Conservation (phyloP, 2,888 invertebrate genomes). For the Athalia rosae region DNA sequence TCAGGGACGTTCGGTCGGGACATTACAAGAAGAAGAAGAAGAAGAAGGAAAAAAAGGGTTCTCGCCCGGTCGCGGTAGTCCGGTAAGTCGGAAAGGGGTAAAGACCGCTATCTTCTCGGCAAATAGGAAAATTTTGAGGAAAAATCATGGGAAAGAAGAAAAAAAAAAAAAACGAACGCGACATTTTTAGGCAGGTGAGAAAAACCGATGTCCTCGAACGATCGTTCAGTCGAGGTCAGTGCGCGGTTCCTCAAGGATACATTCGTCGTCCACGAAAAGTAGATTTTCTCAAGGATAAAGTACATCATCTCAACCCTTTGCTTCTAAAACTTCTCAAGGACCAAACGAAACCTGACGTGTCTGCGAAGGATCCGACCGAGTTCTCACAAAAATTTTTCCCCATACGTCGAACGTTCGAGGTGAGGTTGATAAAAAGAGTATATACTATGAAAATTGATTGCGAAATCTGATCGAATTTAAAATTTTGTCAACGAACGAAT, state of each 20-base stretch:
- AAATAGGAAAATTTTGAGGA: constrained; percentile 56
- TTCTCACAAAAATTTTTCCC: no score
- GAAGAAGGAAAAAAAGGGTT: constrained; percentile 32
- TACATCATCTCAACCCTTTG: constrained; percentile 48
- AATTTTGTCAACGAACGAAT: no score
- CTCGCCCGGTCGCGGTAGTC: neutral
- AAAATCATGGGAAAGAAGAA: constrained; percentile 7
- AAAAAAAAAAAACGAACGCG: no score
- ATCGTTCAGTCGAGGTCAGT: constrained; percentile 40
- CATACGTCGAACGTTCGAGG: no score
- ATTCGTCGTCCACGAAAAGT: constrained; percentile 16
- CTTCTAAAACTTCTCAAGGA: constrained; percentile 41
- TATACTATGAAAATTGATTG: no score
- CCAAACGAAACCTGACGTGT: neutral
- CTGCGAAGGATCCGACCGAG: no score
- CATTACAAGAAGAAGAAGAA: constrained; percentile 13
- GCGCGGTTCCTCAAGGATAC: constrained; percentile 36
- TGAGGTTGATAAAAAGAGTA: no score
- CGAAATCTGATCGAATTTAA: no score
- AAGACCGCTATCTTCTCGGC: constrained; percentile 60
- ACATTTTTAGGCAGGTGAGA: constrained; percentile 12
- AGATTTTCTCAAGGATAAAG: constrained; percentile 47
- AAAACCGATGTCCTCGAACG: no score
- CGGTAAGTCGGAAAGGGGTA: constrained; percentile 60
- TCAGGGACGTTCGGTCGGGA: neutral